These are phyloP conservation scores for Parnassius glacialis DNA, from an alignment of 2,888 invertebrate species.

Conservation along the genomic window DNA sequence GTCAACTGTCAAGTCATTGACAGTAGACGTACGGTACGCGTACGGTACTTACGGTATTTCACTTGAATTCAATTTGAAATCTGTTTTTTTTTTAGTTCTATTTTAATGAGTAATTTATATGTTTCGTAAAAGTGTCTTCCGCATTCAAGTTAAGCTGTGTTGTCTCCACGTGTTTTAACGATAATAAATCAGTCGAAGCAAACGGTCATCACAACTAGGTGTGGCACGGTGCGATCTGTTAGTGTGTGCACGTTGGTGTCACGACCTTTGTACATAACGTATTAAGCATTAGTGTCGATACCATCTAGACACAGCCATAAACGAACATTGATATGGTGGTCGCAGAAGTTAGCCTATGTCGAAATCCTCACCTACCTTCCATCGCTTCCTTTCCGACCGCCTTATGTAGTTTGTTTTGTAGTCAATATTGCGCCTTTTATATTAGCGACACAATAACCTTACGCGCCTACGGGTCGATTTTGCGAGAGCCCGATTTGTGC, in stretches of 20 bases:
- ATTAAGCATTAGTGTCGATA: constrained; percentile 15
- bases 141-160: constrained; percentile 43
- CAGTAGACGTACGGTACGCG: constrained; percentile 24
- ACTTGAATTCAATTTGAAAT: background rate
- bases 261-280: constrained; percentile 34
- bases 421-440: constrained; percentile 47
- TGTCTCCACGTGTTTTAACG: constrained; percentile 53
- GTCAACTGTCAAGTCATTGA: constrained; percentile 24
- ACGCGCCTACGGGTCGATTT: constrained; percentile 53
- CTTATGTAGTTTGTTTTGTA: constrained; percentile 50
- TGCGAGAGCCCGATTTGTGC: constrained; percentile 66
- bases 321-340: constrained; percentile 48
- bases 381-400: constrained; percentile 31
- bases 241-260: constrained; percentile 52
- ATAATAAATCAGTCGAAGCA: constrained; percentile 53
- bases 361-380: constrained; percentile 40
- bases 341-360: constrained; percentile 69
- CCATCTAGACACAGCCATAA: constrained; percentile 15
- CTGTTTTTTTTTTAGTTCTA: background rate
- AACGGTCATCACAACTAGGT: constrained; percentile 77
- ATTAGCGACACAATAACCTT: constrained; percentile 41
- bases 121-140: background rate
- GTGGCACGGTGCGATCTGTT: constrained; percentile 67
- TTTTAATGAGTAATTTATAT: too few relatives aligned
- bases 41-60: constrained; percentile 19